A percentile compares a stretch with the other conserved stretches of the same genome.
Conservation (phyloP, 2,113 vertebrate genomes). For the Cranoglanis bouderius region DNA sequence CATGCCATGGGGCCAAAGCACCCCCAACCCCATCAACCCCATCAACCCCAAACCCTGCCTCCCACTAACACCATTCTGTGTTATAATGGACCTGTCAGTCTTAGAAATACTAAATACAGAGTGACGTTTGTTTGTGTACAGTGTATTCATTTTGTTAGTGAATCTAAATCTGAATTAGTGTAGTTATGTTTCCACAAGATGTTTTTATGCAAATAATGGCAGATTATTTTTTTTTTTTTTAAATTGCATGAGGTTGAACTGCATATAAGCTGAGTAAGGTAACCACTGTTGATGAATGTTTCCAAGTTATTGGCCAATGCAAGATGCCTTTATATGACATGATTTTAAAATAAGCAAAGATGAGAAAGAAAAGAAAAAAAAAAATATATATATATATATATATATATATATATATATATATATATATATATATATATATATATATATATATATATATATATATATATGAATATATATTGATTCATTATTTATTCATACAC, state of each 20-base stretch:
- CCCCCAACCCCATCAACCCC: conserved; percentile 17
- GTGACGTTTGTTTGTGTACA: conserved; percentile 3
- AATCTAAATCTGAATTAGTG: not conserved
- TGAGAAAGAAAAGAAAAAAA: too few species aligned
- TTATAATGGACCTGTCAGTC: conserved; percentile 22
- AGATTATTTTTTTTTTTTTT: too few species aligned
- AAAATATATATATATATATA: not conserved
- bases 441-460: too few species aligned
- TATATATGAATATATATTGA: too few species aligned
- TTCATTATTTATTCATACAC: not conserved
- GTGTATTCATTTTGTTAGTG: not conserved
- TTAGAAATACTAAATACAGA: not conserved
- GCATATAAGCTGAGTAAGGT: not conserved
- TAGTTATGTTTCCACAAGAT: not conserved
- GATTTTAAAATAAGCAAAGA: not conserved
- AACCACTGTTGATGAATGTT: not conserved
- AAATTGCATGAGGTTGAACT: not conserved
- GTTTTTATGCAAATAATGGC: not conserved
- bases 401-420: too few species aligned
- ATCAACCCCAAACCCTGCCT: conserved; percentile 29
- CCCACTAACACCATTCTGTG: conserved; percentile 30
- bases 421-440: too few species aligned
- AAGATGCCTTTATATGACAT: not conserved
- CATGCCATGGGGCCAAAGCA: conserved; percentile 63
- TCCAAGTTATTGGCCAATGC: not conserved